A percentile compares a stretch with the other conserved stretches of the same genome.
phyloP scores from a whole-genome alignment of 2,888 invertebrate genomes.

The Pollenia griseotomentosa region DNA sequence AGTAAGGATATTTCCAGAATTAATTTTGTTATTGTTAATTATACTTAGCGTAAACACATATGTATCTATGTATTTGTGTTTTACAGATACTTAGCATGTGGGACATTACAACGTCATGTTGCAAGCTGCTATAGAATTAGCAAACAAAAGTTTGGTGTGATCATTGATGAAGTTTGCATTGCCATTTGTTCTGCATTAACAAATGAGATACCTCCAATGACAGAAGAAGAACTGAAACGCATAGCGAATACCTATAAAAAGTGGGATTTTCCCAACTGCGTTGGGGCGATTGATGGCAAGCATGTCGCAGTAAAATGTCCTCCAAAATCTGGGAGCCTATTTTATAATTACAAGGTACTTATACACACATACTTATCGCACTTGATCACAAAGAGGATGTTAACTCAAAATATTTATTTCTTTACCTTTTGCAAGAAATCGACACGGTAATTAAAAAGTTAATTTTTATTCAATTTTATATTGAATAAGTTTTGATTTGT shows the following conservation, averaged over 20 bases:
- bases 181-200: constrained; percentile 22
- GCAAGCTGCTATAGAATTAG: background rate
- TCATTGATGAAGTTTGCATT: constrained; percentile 25
- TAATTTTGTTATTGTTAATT: background rate
- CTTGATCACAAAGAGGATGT: too few species aligned
- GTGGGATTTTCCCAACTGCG: constrained; percentile 40
- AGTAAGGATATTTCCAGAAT: background rate
- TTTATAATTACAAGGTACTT: background rate
- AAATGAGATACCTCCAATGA: constrained; percentile 4
- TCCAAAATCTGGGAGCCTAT: background rate
- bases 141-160: constrained; percentile 24
- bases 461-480: too few species aligned
- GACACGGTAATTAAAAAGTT: too few species aligned
- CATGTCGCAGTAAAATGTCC: constrained; percentile 34
- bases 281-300: constrained; percentile 30
- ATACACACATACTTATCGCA: background rate
- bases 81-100: constrained; percentile 8
- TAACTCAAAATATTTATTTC: too few species aligned
- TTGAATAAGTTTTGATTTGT: too few species aligned
- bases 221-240: background rate
- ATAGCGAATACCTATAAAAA: constrained; percentile 9
- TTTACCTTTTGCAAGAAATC: too few species aligned
- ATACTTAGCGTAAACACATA: background rate
- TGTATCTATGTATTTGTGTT: background rate
- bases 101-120: constrained; percentile 13